These are phyloP conservation scores for Amblyornis subalaris DNA, from an alignment of 2,113 vertebrate species.

Conservation along the genomic window DNA sequence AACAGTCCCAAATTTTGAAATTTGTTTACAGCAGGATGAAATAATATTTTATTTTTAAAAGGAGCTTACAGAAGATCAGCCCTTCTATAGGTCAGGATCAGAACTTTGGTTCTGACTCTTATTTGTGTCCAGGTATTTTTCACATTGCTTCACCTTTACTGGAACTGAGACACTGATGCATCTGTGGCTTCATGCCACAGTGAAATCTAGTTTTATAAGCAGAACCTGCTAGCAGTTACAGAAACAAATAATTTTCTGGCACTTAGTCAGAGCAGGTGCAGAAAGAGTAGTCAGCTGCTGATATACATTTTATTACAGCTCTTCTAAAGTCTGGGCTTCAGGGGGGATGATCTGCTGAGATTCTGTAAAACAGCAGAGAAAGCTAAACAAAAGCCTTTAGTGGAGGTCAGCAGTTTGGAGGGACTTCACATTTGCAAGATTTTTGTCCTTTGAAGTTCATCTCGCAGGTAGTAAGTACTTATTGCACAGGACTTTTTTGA, in stretches of 20 bases:
- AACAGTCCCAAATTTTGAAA: neutral
- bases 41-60: neutral
- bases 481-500: neutral
- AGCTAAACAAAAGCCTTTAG: neutral
- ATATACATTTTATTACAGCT: neutral
- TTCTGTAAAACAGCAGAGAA: neutral
- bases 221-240: neutral
- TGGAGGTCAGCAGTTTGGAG: constrained; percentile 12
- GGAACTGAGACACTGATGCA: neutral
- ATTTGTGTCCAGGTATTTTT: neutral
- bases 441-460: constrained; percentile 30
- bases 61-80: neutral
- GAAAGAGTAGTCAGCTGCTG: constrained; percentile 7
- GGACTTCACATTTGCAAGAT: neutral
- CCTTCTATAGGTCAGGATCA: neutral
- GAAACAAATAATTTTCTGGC: neutral
- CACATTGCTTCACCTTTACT: neutral
- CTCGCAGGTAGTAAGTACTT: neutral
- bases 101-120: neutral
- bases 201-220: neutral
- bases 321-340: neutral
- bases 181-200: neutral
- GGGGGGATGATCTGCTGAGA: neutral
- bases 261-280: constrained; percentile 23
- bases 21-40: neutral